These are phyloP conservation scores for Agrilus planipennis DNA, from an alignment of 1,140 invertebrate species.

Conservation along the genomic window DNA sequence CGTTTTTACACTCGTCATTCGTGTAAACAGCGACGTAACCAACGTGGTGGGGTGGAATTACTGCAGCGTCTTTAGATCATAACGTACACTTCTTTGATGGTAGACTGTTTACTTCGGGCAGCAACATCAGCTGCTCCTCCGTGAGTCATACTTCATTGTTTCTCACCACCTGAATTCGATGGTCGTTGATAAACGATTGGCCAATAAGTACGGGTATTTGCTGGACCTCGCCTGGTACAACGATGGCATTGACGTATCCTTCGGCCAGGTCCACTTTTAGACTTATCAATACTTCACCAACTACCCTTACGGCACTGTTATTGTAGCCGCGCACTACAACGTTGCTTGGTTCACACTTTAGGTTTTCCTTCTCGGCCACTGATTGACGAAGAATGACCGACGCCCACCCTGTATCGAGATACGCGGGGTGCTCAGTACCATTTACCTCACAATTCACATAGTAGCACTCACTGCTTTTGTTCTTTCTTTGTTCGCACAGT, in stretches of 20 bases:
- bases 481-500: no score
- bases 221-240: background rate
- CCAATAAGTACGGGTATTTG: background rate
- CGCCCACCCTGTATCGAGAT: background rate
- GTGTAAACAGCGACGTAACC: no score
- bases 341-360: background rate
- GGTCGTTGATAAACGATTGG: background rate
- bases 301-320: background rate
- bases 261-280: background rate
- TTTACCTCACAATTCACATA: no score
- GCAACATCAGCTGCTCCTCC: background rate
- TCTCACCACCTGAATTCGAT: background rate
- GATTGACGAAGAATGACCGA: background rate
- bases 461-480: no score
- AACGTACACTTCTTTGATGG: no score
- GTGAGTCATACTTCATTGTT: background rate
- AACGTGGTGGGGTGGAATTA: no score
- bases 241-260: background rate
- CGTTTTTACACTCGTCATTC: no score
- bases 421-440: background rate
- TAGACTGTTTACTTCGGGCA: no score
- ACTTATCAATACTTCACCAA: background rate
- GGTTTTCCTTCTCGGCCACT: background rate
- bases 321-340: background rate
- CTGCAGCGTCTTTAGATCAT: no score